Evolutionary conservation across 2,797 vertebrate genomes (phyloP).

Genomic region (Sphenodon punctatus): DNA sequence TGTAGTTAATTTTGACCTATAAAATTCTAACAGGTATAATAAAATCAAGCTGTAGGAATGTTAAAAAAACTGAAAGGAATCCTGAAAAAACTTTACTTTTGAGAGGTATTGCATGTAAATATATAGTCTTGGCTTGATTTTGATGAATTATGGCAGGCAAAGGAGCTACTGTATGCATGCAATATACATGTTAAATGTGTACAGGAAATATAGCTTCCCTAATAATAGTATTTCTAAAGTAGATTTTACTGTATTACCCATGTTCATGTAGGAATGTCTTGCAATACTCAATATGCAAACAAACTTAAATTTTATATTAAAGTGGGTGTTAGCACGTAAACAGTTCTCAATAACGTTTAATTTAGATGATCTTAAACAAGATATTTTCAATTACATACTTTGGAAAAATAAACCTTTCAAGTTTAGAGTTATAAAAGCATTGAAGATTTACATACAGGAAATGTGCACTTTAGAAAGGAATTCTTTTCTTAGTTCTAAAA

Average conservation of each 20-base stretch:
- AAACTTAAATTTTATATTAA: background rate
- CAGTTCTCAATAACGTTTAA: background rate
- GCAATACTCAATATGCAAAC: background rate
- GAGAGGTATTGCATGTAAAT: background rate
- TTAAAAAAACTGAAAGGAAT: background rate
- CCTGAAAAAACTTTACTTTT: background rate
- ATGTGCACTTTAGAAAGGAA: constrained; percentile 38
- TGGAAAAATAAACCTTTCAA: background rate
- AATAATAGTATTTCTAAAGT: background rate
- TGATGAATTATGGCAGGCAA: background rate
- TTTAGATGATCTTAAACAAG: background rate
- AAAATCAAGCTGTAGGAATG: background rate
- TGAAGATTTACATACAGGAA: constrained; percentile 22
- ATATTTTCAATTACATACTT: background rate
- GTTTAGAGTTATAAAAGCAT: constrained; percentile 30
- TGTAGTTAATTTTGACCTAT: background rate
- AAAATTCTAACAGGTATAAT: background rate
- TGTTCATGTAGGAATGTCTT: no score
- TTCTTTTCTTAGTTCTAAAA: constrained; percentile 60
- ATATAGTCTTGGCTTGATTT: background rate
- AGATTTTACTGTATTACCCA: background rate
- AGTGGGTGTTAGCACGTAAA: background rate
- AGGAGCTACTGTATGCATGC: accelerated
- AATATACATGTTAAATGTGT: background rate
- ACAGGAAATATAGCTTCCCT: background rate